Base-by-base conservation (phyloP, 2,113 vertebrate species). In the Crotophaga sulcirostris region DNA sequence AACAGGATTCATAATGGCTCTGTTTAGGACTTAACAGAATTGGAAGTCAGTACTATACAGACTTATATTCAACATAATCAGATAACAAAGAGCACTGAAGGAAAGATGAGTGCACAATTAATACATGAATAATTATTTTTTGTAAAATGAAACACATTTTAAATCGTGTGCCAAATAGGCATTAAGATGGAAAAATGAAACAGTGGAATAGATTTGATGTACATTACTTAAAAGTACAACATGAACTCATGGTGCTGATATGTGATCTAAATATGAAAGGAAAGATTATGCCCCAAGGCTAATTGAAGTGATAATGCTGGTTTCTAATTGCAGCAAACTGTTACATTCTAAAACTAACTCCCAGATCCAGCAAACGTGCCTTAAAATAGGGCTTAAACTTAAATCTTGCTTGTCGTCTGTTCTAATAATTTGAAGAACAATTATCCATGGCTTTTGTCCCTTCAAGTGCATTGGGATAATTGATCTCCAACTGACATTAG, bases 1-100 rank as follows among this genome's bases (percentile, higher is more conserved):
- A 98, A 97, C 97, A 97, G 90, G 88, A 67, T 87, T 90, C 86
- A 66, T 91, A 93, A 97, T 93, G 93, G 92, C 88, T 95, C 84
- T 97, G 92, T 96, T 96, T 93, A 87, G 94, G 29, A 56, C 84
- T 89, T 93, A 95, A 89, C 87, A 81, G 88, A 81, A 93, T 74
- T 90, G 75, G 76, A 92, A 94, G 83, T 81, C 90, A 79, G 63
- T 55, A 93, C 81, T 94, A 87, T 13, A 75, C 60, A 88, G 90
- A 67, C 87, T 63, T 86, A 5, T 29, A 16, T 58, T 77, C 74
- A 76, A 91, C 66, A 91, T 70, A 79, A 94, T 94, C 89, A 84
- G 93, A 81, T 84, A 95, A 88, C 59, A 90, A 84, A 92, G 76
- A 73, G 40, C 45, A 67, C 91, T n/a, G 62, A 51, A 69, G 63